Evolutionary conservation across 1,140 invertebrate genomes (phyloP).

Genomic region (Ceratina calcarata): DNA sequence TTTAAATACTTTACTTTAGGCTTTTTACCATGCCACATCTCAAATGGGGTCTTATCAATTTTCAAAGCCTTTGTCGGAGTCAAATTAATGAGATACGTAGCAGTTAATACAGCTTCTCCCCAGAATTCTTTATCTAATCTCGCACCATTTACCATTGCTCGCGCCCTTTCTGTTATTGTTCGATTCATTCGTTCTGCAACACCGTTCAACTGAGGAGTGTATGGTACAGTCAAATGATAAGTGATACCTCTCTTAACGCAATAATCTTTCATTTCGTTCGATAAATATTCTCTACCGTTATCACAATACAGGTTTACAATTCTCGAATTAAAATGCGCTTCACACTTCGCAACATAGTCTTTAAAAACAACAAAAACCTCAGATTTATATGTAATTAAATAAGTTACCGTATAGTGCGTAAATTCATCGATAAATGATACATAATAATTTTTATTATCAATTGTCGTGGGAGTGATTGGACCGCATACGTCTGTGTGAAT

Average conservation of each 20-base stretch:
- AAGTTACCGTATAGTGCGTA: conserved; percentile 1
- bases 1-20: conserved; percentile 44
- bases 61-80: conserved; percentile 60
- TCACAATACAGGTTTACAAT: conserved; percentile 71
- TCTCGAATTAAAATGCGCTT: conserved; percentile 55
- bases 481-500: too few relatives aligned
- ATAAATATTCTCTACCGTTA: conserved; percentile 57
- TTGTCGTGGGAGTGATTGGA: too few relatives aligned
- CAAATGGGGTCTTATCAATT: neutral
- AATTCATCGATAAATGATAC: conserved; percentile 61
- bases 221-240: conserved; percentile 76
- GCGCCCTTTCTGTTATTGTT: conserved; percentile 76
- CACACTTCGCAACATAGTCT: conserved; percentile 44
- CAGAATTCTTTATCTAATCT: conserved; percentile 68
- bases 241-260: conserved; percentile 12
- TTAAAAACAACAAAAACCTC: neutral
- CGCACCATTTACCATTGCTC: conserved; percentile 72
- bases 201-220: conserved; percentile 80
- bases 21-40: conserved; percentile 57
- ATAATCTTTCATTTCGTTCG: conserved; percentile 4
- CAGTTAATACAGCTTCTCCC: conserved; percentile 74
- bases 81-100: conserved; percentile 78
- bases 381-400: conserved; percentile 18
- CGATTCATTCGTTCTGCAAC: conserved; percentile 78
- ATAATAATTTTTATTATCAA: conserved; percentile 48